Conservation (phyloP, 2,797 vertebrate genomes). For the Diceros bicornis region DNA sequence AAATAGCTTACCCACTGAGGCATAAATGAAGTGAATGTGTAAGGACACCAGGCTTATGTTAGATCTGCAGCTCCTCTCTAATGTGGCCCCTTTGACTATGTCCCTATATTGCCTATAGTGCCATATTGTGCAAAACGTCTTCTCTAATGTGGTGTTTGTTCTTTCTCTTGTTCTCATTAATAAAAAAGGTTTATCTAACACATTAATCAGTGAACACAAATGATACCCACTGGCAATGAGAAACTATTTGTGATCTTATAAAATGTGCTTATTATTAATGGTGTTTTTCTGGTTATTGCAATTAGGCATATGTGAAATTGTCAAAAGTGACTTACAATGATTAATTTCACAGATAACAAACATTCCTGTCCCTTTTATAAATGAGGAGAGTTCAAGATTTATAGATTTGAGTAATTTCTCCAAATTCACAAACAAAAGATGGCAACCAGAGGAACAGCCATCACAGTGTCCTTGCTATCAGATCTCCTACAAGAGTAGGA, state of each 20-base stretch:
- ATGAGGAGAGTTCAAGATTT: slow-evolving; percentile 68
- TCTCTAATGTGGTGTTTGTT: slow-evolving; percentile 21
- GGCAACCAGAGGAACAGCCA: neutral
- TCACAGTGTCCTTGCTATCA: neutral
- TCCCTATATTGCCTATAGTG: neutral
- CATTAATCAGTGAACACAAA: slow-evolving; percentile 72
- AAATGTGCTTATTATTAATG: slow-evolving; percentile 74
- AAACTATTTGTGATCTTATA: slow-evolving; percentile 69
- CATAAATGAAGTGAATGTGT: neutral
- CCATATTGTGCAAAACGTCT: neutral
- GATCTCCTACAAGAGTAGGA: neutral
- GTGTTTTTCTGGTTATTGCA: slow-evolving; percentile 73
- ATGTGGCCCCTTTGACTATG: neutral
- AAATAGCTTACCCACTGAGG: neutral
- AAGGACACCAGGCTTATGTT: neutral
- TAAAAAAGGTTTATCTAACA: slow-evolving; percentile 60
- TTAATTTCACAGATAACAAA: slow-evolving; percentile 67
- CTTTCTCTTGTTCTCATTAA: slow-evolving; percentile 48
- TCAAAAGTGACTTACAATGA: slow-evolving; percentile 67
- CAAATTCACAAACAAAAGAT: slow-evolving; percentile 67
- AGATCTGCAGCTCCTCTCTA: neutral
- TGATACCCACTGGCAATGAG: slow-evolving; percentile 65
- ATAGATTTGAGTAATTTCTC: slow-evolving; percentile 43
- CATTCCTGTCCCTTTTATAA: slow-evolving; percentile 51
- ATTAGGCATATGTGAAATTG: slow-evolving; percentile 76